These are phyloP conservation scores for Oscheius sp. DNA, from an alignment of 2,888 invertebrate species.

Conservation along the genomic window DNA sequence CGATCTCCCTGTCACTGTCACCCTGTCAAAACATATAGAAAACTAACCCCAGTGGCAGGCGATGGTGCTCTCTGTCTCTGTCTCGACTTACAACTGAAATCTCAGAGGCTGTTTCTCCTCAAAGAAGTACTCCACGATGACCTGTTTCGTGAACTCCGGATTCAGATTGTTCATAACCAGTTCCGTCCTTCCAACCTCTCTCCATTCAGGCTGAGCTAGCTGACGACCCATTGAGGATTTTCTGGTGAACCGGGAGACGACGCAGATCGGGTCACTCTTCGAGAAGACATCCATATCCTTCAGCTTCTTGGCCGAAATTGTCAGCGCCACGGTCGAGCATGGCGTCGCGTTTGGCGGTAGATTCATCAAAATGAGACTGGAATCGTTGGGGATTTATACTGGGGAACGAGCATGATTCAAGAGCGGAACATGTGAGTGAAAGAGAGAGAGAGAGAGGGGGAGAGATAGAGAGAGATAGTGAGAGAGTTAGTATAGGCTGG, in stretches of 20 bases:
- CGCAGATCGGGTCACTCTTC: conserved; percentile 69
- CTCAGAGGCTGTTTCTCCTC: conserved; percentile 66
- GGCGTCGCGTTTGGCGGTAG: conserved; percentile 6
- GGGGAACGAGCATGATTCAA: neutral
- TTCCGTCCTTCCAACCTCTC: conserved; percentile 69
- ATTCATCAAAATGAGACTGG: neutral
- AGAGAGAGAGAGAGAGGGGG: neutral
- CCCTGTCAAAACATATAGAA: no score
- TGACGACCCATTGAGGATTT: conserved; percentile 19
- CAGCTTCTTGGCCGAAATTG: conserved; percentile 45
- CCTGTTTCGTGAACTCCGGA: conserved; percentile 65
- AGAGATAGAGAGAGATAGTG: neutral
- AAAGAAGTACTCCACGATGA: conserved; percentile 68
- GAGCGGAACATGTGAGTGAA: neutral
- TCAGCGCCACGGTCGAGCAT: conserved; percentile 20
- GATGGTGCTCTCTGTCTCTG: no score
- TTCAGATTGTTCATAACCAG: conserved; percentile 66
- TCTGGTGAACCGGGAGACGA: conserved; percentile 48
- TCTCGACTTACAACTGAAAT: conserved; percentile 64
- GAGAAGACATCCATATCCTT: conserved; percentile 69
- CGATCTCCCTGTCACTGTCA: no score
- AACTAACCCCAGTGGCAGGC: no score
- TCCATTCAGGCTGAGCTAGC: conserved; percentile 40
- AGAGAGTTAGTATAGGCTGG: neutral
- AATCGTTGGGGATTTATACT: neutral